Conservation (phyloP, 2,113 vertebrate genomes). For the Illadopsis cleaveri region DNA sequence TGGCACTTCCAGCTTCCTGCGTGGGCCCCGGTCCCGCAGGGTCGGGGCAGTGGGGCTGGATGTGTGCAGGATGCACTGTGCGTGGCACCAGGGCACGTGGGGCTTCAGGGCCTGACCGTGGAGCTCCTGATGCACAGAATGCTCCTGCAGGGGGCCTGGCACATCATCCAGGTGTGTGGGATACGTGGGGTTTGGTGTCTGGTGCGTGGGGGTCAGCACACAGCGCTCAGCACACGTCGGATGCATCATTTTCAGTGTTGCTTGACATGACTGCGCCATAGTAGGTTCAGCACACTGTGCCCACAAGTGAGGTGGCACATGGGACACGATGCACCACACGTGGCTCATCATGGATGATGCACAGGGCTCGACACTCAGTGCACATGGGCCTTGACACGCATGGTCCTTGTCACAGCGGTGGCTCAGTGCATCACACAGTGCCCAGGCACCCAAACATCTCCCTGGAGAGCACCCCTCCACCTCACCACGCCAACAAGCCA, state of each 20-base stretch:
- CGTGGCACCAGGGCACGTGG: not conserved
- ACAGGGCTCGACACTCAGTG: accelerated
- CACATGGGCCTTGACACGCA: accelerated
- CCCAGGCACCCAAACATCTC: not conserved
- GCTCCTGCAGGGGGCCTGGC: not conserved
- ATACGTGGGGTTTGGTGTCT: accelerated
- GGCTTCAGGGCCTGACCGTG: accelerated
- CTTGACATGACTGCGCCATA: too few species aligned
- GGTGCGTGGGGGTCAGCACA: accelerated
- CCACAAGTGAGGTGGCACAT: accelerated
- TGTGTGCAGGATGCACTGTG: accelerated
- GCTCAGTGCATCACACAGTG: accelerated
- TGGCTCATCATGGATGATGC: accelerated
- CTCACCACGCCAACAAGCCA: not conserved
- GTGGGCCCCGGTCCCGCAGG: not conserved
- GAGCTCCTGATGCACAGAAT: not conserved
- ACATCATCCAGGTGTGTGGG: accelerated
- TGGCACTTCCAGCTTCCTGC: not conserved
- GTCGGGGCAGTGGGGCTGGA: not conserved
- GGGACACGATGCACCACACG: accelerated
- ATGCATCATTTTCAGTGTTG: accelerated
- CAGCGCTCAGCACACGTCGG: accelerated
- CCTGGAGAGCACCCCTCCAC: not conserved
- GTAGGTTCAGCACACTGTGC: not conserved
- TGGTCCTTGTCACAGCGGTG: accelerated